Percentiles rank a stretch among this genome's conserved stretches.
Evolutionary conservation across 2,888 invertebrate genomes (phyloP).

Genomic region (Dinocampus coccinellae): DNA sequence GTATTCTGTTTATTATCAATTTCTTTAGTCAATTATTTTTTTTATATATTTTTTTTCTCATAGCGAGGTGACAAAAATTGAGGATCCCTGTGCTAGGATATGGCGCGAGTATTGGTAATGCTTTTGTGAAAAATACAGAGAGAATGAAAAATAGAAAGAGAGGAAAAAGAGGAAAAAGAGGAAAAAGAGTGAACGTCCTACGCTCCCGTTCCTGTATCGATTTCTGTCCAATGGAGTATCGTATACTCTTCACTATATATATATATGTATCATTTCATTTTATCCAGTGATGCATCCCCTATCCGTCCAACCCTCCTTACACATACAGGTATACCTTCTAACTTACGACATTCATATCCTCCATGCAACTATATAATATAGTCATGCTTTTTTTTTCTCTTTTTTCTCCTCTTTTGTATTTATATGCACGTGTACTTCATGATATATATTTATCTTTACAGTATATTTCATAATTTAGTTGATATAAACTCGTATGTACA

Average conservation of each 20-base stretch:
- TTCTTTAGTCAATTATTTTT: neutral
- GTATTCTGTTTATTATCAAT: no score
- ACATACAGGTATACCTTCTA: neutral
- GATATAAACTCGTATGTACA: no score
- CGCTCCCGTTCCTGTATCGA: conserved; percentile 58
- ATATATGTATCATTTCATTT: neutral
- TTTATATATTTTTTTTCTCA: neutral
- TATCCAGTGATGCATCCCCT: conserved; percentile 3
- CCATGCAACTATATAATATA: neutral
- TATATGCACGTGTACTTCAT: neutral
- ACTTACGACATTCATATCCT: neutral
- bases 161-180: conserved; percentile 39
- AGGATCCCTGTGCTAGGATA: conserved; percentile 49
- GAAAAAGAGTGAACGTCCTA: conserved; percentile 41
- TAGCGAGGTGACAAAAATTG: conserved; percentile 35
- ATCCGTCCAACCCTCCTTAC: neutral
- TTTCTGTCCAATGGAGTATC: conserved; percentile 61
- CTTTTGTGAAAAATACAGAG: conserved; percentile 62
- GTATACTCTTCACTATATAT: conserved; percentile 35
- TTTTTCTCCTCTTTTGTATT: no score
- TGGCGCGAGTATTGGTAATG: conserved; percentile 56
- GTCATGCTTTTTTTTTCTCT: neutral
- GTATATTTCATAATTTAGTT: neutral
- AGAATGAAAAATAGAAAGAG: conserved; percentile 39
- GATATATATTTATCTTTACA: conserved; percentile 3